Evolutionary conservation across 2,797 vertebrate species (phyloP).

Genomic region (Antennarius maculatus): DNA sequence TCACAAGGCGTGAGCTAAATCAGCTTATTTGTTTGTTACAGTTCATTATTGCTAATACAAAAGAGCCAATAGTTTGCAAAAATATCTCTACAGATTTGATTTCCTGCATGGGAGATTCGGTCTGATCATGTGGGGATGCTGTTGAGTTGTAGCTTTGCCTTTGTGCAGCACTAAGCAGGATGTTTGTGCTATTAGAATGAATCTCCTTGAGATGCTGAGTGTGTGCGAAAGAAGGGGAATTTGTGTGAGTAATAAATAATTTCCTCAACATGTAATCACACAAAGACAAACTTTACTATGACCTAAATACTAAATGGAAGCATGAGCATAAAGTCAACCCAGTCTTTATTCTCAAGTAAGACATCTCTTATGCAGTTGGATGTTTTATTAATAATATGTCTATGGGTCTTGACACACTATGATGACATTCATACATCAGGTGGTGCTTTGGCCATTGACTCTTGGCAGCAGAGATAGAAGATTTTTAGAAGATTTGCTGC

Average conservation of each 20-base stretch:
- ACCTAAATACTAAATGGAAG: neutral
- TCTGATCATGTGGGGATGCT: neutral
- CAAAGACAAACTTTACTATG: neutral
- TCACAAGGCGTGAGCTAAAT: conserved; percentile 3
- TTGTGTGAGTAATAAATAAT: neutral
- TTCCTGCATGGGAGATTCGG: conserved; percentile 24
- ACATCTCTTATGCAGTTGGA: too few species aligned
- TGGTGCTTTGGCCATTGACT: too few species aligned
- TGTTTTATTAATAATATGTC: too few species aligned
- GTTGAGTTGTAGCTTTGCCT: conserved; percentile 13
- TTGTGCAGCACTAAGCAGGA: conserved; percentile 39
- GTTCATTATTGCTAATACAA: conserved; percentile 22
- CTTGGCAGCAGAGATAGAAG: too few species aligned
- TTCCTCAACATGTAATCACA: conserved; percentile 3
- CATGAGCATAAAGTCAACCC: neutral
- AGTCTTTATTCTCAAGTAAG: neutral
- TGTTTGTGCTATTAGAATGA: conserved; percentile 15
- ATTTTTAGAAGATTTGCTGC: too few species aligned
- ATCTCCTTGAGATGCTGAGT: conserved; percentile 5
- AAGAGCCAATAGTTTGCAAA: conserved; percentile 28
- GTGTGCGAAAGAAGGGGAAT: neutral
- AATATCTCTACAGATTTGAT: conserved; percentile 13
- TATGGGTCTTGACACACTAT: too few species aligned
- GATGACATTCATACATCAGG: too few species aligned
- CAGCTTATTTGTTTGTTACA: conserved; percentile 10